Evolutionary conservation across 1,140 invertebrate genomes (phyloP).

Genomic region (Odontomachus brunneus): DNA sequence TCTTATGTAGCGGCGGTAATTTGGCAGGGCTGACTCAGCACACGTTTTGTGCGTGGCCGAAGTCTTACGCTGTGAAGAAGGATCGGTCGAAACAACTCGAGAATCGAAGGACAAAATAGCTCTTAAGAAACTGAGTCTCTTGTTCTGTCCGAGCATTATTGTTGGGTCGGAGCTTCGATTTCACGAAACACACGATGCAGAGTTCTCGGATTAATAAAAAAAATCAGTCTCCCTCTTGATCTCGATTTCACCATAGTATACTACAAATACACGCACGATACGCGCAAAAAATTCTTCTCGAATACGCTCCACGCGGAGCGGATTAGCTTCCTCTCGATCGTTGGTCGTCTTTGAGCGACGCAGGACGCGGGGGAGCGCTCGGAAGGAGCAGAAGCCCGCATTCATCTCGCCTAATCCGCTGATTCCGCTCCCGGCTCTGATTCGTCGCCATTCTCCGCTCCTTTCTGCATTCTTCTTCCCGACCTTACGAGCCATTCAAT

Average conservation of each 20-base stretch:
- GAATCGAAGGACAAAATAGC: no score
- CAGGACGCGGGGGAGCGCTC: constrained; percentile 1
- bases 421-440: constrained; percentile 61
- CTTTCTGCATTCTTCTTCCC: not conserved
- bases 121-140: no score
- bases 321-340: constrained; percentile 66
- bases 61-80: no score
- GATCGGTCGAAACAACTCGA: no score
- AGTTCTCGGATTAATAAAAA: not conserved
- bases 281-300: constrained; percentile 41
- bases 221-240: not conserved
- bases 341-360: constrained; percentile 40
- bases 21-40: no score
- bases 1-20: no score
- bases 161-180: constrained; percentile 5
- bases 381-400: constrained; percentile 34
- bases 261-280: not conserved
- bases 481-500: constrained; percentile 56
- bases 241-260: constrained; percentile 26
- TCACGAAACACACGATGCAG: constrained; percentile 16
- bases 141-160: not conserved
- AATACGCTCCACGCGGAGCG: constrained; percentile 43
- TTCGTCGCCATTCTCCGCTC: constrained; percentile 50
- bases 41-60: no score
- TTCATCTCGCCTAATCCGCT: constrained; percentile 68